Base-by-base conservation (phyloP, 2,888 invertebrate genomes). In the Drosophila atripex region DNA sequence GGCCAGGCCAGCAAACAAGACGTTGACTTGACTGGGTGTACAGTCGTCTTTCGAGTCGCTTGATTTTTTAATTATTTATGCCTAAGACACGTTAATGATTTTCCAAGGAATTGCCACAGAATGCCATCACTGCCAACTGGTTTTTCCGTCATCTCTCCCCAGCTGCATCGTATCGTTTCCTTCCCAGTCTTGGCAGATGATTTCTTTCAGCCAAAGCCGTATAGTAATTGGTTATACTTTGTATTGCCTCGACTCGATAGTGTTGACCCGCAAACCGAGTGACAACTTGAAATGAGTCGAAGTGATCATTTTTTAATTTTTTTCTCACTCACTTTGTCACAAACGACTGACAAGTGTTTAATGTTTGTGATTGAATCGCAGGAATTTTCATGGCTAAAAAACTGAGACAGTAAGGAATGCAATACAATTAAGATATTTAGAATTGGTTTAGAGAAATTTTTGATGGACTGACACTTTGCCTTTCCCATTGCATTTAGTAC, bases 1-100 rank as follows among this genome's bases (percentile, higher is more conserved):
- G 39, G 32, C n/a, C 35, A 30, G 49, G 53, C 53, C 68, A 68
- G 12, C 69, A 60, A 69, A 43, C 45, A 68, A 58, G 58, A 68
- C 68, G 51, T 68, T 68, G 68, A 68, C 69, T 58, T 68, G 66
- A 57, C 59, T 18, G 30, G 39, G 63, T 35, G 64, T 64, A 64
- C 64, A 66, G 66, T 77, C 75, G 41, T 53, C 41, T 66, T 35
- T 38, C 50, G 41, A 54, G 45, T 65, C 61, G 73, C 59, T 78
- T 80, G 71, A 64, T 71, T 82, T 78, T 80, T 79, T 84, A 84
- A 84, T 84, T 84, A 77, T 80, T 86, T 86, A 80, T 80, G 77
- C 78, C 65, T 78, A 85, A 82, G 78, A 83, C 86, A 78, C 86
- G 84, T 84, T 83, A 80, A 83, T 86, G 79, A 84, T 80, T 86